Base-by-base conservation (phyloP, 2,113 vertebrate genomes). In the Cyprinus carpio region DNA sequence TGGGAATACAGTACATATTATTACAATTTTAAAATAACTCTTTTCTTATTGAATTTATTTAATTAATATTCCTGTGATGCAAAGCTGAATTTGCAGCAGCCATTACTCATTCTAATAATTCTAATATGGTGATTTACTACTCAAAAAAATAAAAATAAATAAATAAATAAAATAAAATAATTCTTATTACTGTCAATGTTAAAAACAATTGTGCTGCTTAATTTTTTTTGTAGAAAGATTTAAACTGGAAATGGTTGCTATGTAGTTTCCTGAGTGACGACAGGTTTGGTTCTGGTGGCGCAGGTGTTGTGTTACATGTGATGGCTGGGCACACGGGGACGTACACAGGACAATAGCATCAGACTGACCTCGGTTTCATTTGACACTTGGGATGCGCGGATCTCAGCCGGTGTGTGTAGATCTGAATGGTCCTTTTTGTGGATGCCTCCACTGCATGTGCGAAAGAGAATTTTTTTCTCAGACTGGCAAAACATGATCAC, bases 381-480 rank as follows among this genome's bases (percentile, higher is more conserved):
- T 81, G 78, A 62, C 60, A 75, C 86, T 87, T 80, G 51, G 37
- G 81, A 84, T 71, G 49, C 75, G 64, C 7, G 4, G 65, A 43
- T 60, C 51, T 60, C 31, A 71, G 75, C 2, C 74, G 34, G 31
- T 78, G 60, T 77, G 51, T 49, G 25, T 15, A 71, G n/a, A 58
- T 56, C 23, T 67, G 58, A 77, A 46, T 64, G 37, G 40, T n/a
- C 60, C 9, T 81, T 65, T 65, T 65, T 81, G 78, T 81, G 37
- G 15, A 49, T 65, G 40, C 23, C 37, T 23, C 12, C 76, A n/a
- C 40, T 37, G 60, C 5, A 54, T 77, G 51, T 78, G 51, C 6
- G 40, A 15, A 15, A 49, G 2, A 75, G n/a, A 27, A 51, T 25
- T 75, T 40, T 75, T 75, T 49, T 18, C 72, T 27, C 15, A 49